These are phyloP conservation scores for Xiphorhynchus erythropygius DNA, from an alignment of 2,797 vertebrate genomes.

Conservation along the genomic window DNA sequence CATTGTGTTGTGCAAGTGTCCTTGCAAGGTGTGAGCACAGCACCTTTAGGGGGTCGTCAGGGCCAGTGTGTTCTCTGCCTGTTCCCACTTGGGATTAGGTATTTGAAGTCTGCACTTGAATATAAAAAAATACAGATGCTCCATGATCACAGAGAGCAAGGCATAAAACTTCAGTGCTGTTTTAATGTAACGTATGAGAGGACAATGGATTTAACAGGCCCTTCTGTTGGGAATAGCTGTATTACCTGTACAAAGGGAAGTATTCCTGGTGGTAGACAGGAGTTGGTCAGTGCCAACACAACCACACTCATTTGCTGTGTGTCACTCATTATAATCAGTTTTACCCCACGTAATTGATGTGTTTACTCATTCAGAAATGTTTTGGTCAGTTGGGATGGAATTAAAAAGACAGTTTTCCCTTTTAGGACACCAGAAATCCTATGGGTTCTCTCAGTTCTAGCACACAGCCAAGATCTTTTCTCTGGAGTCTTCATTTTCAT, in stretches of 20 bases:
- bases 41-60: neutral
- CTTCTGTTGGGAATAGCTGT: neutral
- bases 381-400: neutral
- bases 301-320: neutral
- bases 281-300: neutral
- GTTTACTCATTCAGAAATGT: neutral
- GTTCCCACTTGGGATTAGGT: neutral
- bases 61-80: neutral
- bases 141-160: neutral
- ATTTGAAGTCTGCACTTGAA: neutral
- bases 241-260: neutral
- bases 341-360: neutral
- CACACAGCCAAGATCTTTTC: neutral
- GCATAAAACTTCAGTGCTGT: neutral
- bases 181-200: neutral
- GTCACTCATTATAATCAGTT: neutral
- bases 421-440: neutral
- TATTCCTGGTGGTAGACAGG: neutral
- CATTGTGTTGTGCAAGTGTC: neutral
- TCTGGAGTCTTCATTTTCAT: neutral
- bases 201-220: neutral
- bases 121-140: neutral
- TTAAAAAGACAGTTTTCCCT: neutral
- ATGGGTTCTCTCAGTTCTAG: neutral
- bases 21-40: neutral